Evolutionary conservation across 2,113 vertebrate species (phyloP), one percentile per base, ranked within the genome.

Genomic region (Todiramphus chloris): DNA sequence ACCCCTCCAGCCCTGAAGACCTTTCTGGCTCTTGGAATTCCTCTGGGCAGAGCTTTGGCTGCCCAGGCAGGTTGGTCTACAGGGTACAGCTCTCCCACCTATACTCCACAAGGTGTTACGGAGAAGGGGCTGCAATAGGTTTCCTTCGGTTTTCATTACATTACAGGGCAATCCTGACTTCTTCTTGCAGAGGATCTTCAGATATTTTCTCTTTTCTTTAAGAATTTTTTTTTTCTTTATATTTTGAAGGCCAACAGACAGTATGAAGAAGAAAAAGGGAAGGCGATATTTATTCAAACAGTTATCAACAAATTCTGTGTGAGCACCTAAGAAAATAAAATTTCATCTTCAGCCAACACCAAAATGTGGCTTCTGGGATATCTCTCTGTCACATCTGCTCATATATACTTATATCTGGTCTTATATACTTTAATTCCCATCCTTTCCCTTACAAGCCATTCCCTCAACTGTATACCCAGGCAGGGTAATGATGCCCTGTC

Each of bases 61-160:
- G 37, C 23, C 48, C 7, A 43, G 63, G 27, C 33, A 74, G 44
- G 35, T 59, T 83, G 81, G 11, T 62, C 37, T 41, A 5, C 6
- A 37, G 56, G 25, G 37, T 27, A 6, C 59, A 64, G 50, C 18
- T 70, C 18, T 83, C 20, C 28, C 24, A 23, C 3, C 8, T 15
- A 12, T 13, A 1, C 21, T 35, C 16, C 33, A 14, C 18, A 37
- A 75, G 31, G n/a, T 3, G 4, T 20, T 46, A 16, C 0, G 2
- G 30, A 62, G 35, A 48, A 64, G 30, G 20, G 35, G 48, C n/a
- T 24, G 5, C 35, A 59, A 3, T 2, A 18, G 4, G 5, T 51
- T 62, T 51, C 17, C 56, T 77, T 30, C 27, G 53, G 46, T 14
- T 64, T 87, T 87, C 25, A 21, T 14, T 66, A 19, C 84, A 68